phyloP scores from a whole-genome alignment of 1,140 invertebrate species.

The Dendrolimus kikuchii region DNA sequence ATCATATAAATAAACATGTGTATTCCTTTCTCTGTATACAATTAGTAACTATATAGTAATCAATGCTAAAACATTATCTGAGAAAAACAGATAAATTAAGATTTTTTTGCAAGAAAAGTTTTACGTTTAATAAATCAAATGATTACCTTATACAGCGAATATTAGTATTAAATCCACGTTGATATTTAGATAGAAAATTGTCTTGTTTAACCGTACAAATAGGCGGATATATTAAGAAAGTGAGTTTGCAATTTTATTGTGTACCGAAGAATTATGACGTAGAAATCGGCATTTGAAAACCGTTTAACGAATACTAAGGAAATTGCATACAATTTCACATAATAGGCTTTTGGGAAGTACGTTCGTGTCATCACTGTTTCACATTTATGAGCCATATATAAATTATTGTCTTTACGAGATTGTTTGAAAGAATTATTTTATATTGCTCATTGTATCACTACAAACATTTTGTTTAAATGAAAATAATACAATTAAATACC shows the following conservation, averaged over 20 bases:
- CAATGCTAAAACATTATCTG: too few species aligned
- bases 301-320: conserved; percentile 59
- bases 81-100: too few species aligned
- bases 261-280: conserved; percentile 65
- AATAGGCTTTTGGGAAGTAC: conserved; percentile 41
- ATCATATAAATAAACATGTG: too few species aligned
- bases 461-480: too few species aligned
- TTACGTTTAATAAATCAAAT: too few species aligned
- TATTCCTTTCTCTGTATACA: too few species aligned
- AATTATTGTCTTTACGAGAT: conserved; percentile 1
- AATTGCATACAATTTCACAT: conserved; percentile 64
- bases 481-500: too few species aligned
- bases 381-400: conserved; percentile 1
- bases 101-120: too few species aligned
- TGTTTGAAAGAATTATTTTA: background rate
- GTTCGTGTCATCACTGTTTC: conserved; percentile 13
- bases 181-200: background rate
- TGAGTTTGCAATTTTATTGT: conserved; percentile 62
- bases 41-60: too few species aligned
- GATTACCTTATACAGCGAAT: too few species aligned
- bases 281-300: conserved; percentile 63
- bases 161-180: too few species aligned
- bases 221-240: conserved; percentile 48
- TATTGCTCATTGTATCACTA: background rate
- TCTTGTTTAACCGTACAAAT: conserved; percentile 27